Conservation (phyloP, 2,113 vertebrate species). For the Paramormyrops kingsleyae region DNA sequence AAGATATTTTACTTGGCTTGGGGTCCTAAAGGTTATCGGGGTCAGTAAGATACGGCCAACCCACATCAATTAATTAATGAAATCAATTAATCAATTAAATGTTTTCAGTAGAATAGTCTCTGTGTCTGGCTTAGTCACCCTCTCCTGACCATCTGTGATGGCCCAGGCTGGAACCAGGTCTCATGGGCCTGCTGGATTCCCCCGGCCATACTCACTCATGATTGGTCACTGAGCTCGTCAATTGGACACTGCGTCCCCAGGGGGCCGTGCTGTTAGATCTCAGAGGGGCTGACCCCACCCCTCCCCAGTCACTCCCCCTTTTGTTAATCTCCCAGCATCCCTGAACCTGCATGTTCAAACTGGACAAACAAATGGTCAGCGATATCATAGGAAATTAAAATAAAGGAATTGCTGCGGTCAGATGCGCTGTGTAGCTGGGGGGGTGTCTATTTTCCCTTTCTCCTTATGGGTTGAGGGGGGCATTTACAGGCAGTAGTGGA, state of each 20-base stretch:
- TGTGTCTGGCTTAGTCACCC: neutral
- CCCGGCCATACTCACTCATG: neutral
- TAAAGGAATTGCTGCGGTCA: neutral
- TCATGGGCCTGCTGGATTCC: neutral
- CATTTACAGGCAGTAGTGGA: neutral
- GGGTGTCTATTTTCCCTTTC: neutral
- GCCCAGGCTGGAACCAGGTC: neutral
- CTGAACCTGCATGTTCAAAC: neutral
- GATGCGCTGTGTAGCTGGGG: neutral
- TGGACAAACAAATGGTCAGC: neutral
- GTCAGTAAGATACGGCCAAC: neutral
- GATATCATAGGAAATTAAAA: neutral
- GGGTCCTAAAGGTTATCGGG: neutral
- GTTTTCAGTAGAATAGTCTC: neutral
- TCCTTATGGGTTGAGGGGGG: neutral
- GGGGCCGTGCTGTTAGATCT: neutral
- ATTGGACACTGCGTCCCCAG: neutral
- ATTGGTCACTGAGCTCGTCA: neutral
- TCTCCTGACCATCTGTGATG: neutral
- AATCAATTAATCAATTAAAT: neutral
- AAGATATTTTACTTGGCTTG: neutral
- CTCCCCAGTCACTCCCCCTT: neutral
- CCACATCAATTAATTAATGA: neutral
- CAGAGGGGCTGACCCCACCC: neutral
- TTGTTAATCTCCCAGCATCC: neutral